phyloP scores from a whole-genome alignment of 2,797 vertebrate species.

The Malurus splendens region DNA sequence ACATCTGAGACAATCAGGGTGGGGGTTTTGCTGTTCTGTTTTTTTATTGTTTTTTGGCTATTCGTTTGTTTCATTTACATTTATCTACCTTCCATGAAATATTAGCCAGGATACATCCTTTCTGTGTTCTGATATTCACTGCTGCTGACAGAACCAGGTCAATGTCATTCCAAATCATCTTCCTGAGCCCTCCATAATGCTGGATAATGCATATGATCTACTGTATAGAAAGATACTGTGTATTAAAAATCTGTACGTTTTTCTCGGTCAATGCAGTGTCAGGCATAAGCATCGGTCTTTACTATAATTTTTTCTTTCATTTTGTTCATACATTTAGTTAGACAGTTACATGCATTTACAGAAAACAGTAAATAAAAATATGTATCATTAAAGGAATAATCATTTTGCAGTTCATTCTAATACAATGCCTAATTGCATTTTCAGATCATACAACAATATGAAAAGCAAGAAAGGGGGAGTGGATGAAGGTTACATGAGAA shows the following conservation, averaged over 20 bases:
- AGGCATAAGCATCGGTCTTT: neutral
- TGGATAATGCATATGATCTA: neutral
- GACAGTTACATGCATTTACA: neutral
- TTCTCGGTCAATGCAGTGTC: neutral
- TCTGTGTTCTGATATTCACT: conserved; percentile 7
- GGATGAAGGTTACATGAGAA: neutral
- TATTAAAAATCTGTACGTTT: neutral
- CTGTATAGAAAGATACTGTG: neutral
- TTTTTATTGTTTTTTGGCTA: neutral
- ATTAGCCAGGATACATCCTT: neutral
- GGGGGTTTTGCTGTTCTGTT: neutral
- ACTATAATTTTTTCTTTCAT: neutral
- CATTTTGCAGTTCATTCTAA: neutral
- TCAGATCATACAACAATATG: neutral
- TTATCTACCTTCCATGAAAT: neutral
- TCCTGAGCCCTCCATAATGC: neutral
- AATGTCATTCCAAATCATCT: conserved; percentile 18
- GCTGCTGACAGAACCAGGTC: conserved; percentile 49
- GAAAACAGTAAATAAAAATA: neutral
- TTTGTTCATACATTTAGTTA: neutral
- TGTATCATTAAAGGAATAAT: neutral
- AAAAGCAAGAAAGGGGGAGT: neutral
- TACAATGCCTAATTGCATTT: neutral
- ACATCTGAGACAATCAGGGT: neutral
- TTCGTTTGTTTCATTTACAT: neutral